Conservation (phyloP, 2,888 invertebrate genomes). For the Watsonalla binaria region DNA sequence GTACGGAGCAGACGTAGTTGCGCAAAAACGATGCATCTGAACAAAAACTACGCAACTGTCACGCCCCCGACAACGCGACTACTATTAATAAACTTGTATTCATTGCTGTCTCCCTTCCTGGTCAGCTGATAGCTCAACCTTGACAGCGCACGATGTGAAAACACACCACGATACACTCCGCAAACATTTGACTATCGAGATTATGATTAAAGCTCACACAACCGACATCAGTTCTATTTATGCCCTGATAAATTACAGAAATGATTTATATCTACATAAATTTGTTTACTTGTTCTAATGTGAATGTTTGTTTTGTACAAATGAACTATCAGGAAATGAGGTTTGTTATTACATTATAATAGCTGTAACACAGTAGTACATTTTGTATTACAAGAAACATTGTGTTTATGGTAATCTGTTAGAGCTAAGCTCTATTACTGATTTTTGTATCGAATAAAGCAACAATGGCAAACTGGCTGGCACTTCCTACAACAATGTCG, state of each 20-base stretch:
- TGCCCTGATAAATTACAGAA: not conserved
- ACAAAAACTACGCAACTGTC: constrained; percentile 37
- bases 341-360: not conserved
- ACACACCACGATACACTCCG: constrained; percentile 9
- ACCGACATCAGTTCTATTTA: not conserved
- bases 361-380: not conserved
- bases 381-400: not conserved
- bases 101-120: constrained; percentile 49
- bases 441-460: not conserved
- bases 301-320: not conserved
- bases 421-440: not conserved
- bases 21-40: constrained; percentile 27
- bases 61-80: constrained; percentile 27
- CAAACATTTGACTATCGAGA: constrained; percentile 1
- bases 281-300: not conserved
- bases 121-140: constrained; percentile 43
- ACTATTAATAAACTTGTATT: constrained; percentile 44
- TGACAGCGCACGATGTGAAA: constrained; percentile 26
- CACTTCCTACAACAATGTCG: not conserved
- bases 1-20: constrained; percentile 10
- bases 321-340: not conserved
- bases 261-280: not conserved
- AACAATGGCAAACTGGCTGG: not conserved
- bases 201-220: constrained; percentile 5
- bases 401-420: not conserved